These are phyloP conservation scores for Camponotus fellah DNA, from an alignment of 2,888 invertebrate genomes.

Conservation along the genomic window DNA sequence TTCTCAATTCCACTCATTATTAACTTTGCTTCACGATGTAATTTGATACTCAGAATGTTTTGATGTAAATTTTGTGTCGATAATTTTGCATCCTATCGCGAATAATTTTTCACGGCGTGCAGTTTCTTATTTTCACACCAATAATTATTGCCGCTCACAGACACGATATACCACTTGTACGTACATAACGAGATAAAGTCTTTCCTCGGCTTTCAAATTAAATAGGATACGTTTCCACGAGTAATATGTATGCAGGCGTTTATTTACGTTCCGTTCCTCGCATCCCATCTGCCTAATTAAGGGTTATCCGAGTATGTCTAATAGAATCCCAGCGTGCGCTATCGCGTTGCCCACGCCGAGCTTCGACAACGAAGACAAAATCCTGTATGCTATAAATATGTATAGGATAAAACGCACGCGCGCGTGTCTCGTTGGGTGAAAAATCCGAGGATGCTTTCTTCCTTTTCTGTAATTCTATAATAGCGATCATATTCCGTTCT, in stretches of 20 bases:
- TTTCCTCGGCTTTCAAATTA: conserved; percentile 49
- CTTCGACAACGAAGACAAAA: conserved; percentile 58
- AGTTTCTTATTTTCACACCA: conserved; percentile 25
- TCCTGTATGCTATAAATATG: conserved; percentile 67
- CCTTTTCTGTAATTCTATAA: conserved; percentile 52
- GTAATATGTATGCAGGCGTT: conserved; percentile 26
- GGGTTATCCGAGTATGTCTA: conserved; percentile 57
- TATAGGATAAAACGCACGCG: conserved; percentile 52
- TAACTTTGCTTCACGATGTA: background rate
- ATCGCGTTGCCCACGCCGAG: conserved; percentile 36
- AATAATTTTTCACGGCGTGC: background rate
- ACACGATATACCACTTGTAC: conserved; percentile 13
- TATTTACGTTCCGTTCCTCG: conserved; percentile 54
- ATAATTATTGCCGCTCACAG: conserved; percentile 27
- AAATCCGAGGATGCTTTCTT: conserved; percentile 54
- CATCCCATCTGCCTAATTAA: conserved; percentile 73
- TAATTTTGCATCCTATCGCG: background rate
- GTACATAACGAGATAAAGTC: conserved; percentile 39
- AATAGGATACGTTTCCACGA: conserved; percentile 48
- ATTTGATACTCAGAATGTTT: background rate
- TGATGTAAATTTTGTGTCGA: background rate
- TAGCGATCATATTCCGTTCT: conserved; percentile 23
- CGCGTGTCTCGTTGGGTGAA: conserved; percentile 31
- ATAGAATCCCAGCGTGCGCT: conserved; percentile 57
- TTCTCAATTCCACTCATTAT: background rate